A percentile compares a stretch with the other conserved stretches of the same genome.
Evolutionary conservation across 2,797 vertebrate species (phyloP).

Genomic region (Myoxocephalus aenaeus): DNA sequence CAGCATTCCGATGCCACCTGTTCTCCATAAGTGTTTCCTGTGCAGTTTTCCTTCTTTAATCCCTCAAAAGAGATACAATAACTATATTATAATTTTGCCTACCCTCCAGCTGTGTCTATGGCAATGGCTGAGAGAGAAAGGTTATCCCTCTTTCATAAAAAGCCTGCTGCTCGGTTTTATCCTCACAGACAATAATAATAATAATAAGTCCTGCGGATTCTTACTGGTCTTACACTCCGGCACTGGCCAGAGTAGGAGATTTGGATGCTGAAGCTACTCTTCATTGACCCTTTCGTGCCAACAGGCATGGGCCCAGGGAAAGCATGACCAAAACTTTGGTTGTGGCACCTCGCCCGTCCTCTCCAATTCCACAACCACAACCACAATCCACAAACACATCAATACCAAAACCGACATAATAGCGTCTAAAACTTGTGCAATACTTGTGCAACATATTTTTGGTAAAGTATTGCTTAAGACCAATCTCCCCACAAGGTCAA

Average conservation of each 20-base stretch:
- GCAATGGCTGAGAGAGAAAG: constrained; percentile 50
- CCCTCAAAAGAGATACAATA: constrained; percentile 67
- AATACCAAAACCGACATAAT: constrained; percentile 35
- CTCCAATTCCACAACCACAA: constrained; percentile 41
- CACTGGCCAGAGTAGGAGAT: constrained; percentile 29
- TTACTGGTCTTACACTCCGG: constrained; percentile 37
- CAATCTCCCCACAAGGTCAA: constrained; percentile 7
- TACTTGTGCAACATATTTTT: constrained; percentile 31
- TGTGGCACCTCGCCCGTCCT: constrained; percentile 28
- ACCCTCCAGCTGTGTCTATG: constrained; percentile 58
- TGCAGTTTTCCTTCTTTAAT: constrained; percentile 56
- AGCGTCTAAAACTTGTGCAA: constrained; percentile 38
- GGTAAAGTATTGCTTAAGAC: constrained; percentile 30
- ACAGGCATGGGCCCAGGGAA: constrained; percentile 22
- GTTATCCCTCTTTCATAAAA: constrained; percentile 58
- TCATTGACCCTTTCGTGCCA: constrained; percentile 33
- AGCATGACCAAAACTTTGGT: constrained; percentile 46
- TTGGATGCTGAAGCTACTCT: constrained; percentile 39
- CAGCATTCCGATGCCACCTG: constrained; percentile 70
- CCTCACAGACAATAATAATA: constrained; percentile 29
- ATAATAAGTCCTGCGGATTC: constrained; percentile 42
- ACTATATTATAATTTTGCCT: constrained; percentile 61
- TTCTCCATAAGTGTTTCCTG: constrained; percentile 64
- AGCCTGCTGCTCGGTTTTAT: constrained; percentile 41
- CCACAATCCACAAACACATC: constrained; percentile 52